phyloP scores from a whole-genome alignment of 2,113 vertebrate species.

The Dicaeum eximium region DNA sequence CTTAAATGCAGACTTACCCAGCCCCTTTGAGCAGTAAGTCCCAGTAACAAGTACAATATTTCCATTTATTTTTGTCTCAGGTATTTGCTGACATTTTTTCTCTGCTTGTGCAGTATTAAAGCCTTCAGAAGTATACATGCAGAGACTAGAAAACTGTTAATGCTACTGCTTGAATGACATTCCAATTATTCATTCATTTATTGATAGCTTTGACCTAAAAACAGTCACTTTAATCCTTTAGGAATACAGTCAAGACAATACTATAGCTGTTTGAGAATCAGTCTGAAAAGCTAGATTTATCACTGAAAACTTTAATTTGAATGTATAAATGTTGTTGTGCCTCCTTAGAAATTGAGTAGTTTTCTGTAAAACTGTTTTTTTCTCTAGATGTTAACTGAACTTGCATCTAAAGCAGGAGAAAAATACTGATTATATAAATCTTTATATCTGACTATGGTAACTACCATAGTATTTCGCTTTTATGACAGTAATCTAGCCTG shows the following conservation, averaged over 20 bases:
- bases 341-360: conserved; percentile 33
- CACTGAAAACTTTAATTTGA: conserved; percentile 50
- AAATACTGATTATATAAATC: conserved; percentile 71
- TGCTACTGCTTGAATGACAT: conserved; percentile 81
- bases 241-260: conserved; percentile 51
- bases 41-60: not conserved
- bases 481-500: conserved; percentile 77
- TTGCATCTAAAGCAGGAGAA: conserved; percentile 64
- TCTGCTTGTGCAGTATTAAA: not conserved
- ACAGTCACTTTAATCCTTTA: conserved; percentile 54
- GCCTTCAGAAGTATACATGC: conserved; percentile 55
- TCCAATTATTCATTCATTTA: conserved; percentile 84
- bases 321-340: conserved; percentile 55
- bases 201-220: conserved; percentile 76
- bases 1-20: not conserved
- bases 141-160: conserved; percentile 55
- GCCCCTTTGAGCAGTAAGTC: not conserved
- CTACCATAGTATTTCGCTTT: conserved; percentile 71
- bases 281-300: conserved; percentile 43
- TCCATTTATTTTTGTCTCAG: conserved; percentile 12
- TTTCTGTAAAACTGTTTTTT: not conserved
- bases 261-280: conserved; percentile 46
- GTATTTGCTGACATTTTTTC: conserved; percentile 21
- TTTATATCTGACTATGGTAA: conserved; percentile 70
- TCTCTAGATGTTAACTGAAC: conserved; percentile 61